Evolutionary conservation across 2,888 invertebrate genomes (phyloP), one percentile per base, ranked within the genome.

Genomic region (Campaea margaritaria): DNA sequence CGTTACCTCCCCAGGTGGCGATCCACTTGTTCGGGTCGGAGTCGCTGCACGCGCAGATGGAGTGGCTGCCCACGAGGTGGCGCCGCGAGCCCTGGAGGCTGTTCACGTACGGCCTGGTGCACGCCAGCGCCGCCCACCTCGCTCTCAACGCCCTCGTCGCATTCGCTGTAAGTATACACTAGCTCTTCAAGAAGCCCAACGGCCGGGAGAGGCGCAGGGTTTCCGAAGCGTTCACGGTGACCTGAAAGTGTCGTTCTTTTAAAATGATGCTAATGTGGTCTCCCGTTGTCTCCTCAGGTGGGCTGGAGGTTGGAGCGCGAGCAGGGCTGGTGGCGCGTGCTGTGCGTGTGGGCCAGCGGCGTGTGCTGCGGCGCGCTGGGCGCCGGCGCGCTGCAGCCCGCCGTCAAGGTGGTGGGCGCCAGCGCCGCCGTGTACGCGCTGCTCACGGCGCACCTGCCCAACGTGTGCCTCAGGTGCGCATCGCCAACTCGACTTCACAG

Each of bases 391-490:
- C 93, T 96, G 76, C 96, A 96, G 82, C 96, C 96, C 27, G 91
- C 92, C 62, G 95, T 96, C 61, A 94, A 95, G 74, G 94, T 98
- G 70, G 95, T 97, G 47, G 98, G 98, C 15, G 96, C 98, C 38
- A 97, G 97, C 0, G 98, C 97, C 0, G 98, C 98, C 8, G 97
- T 98, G 55, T 98, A 98, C 85, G 96, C 97, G 21, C 89, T 98
- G 68, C 93, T 98, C 63, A 96, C 96, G 50, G 97, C 98, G 64
- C 97, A 98, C 83, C 91, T 98, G 56, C 95, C 98, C 49, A 97
- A 98, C 87, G 95, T 97, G 67, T 92, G 96, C 77, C 91, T 97
- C 2, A 86, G 89, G 91, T 91, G 66, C 15, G 16, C 27, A 38
- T 2, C 41, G 21, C 41, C 9, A 44, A 14, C 2, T 10, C n/a